Conservation (phyloP, 2,797 vertebrate species). For the Lycodopsis pacificus region DNA sequence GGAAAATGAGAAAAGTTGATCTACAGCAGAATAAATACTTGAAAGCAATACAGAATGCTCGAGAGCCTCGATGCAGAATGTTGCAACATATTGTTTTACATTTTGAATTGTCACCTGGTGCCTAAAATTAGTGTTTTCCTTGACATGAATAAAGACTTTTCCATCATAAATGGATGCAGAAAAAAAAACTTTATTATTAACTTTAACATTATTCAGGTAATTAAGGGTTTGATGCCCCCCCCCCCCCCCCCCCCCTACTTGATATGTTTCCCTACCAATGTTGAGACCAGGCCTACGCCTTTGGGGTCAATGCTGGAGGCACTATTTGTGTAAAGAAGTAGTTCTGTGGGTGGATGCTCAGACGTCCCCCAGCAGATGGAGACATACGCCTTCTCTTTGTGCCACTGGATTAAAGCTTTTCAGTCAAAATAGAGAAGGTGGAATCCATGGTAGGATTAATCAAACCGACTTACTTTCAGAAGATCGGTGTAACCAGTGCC, state of each 20-base stretch:
- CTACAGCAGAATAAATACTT: background rate
- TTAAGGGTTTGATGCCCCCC: too few species aligned
- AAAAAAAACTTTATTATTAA: too few species aligned
- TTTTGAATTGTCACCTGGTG: too few species aligned
- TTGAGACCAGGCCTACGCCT: background rate
- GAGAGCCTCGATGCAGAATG: background rate
- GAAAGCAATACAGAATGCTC: too few species aligned
- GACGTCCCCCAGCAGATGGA: constrained; percentile 66
- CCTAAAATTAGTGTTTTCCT: too few species aligned
- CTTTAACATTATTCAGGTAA: too few species aligned
- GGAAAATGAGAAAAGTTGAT: background rate
- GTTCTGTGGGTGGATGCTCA: background rate
- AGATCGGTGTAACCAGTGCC: constrained; percentile 7
- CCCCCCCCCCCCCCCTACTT: too few species aligned
- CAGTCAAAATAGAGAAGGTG: background rate
- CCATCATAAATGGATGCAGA: too few species aligned
- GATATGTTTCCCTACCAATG: background rate
- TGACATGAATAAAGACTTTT: too few species aligned
- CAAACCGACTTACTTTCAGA: background rate
- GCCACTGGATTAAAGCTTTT: background rate
- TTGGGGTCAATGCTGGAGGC: background rate
- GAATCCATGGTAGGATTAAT: background rate
- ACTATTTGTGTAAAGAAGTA: background rate
- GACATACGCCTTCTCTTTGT: constrained; percentile 21
- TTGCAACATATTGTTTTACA: too few species aligned